A percentile compares a stretch with the other conserved stretches of the same genome.
Conservation (phyloP, 2,888 invertebrate genomes). For the Pyrrhosoma nymphula region DNA sequence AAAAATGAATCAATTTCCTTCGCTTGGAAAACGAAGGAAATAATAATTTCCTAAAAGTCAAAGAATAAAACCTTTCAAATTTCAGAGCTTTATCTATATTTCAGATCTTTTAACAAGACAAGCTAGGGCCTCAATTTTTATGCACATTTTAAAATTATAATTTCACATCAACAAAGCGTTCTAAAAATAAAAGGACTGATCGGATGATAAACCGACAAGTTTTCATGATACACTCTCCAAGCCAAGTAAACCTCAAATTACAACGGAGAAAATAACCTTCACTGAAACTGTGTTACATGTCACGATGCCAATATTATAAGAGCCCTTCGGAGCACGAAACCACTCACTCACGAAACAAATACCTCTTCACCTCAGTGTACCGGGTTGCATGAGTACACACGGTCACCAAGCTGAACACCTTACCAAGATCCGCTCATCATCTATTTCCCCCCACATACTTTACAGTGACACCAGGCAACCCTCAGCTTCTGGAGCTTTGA, state of each 20-base stretch:
- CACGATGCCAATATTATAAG: not conserved
- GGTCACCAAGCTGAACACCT: not conserved
- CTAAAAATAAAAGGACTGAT: not conserved
- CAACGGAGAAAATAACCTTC: not conserved
- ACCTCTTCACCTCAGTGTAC: not conserved
- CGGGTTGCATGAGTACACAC: not conserved
- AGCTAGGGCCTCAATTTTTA: not conserved
- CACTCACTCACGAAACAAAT: not conserved
- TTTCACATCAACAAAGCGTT: not conserved
- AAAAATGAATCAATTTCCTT: no score
- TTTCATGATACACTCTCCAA: not conserved
- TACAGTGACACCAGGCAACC: not conserved
- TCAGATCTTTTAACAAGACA: not conserved
- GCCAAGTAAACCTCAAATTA: not conserved
- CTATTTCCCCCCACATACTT: not conserved
- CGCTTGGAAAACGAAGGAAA: no score
- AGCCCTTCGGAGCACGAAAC: conserved; percentile 10
- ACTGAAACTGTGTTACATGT: not conserved
- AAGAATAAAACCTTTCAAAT: no score
- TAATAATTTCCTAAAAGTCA: no score
- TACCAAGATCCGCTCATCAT: not conserved
- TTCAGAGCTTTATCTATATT: not conserved
- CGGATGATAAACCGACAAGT: not conserved
- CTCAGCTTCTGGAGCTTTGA: not conserved
- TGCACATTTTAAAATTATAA: not conserved